Evolutionary conservation across 1,140 invertebrate genomes (phyloP).

Genomic region (Pinna nobilis): DNA sequence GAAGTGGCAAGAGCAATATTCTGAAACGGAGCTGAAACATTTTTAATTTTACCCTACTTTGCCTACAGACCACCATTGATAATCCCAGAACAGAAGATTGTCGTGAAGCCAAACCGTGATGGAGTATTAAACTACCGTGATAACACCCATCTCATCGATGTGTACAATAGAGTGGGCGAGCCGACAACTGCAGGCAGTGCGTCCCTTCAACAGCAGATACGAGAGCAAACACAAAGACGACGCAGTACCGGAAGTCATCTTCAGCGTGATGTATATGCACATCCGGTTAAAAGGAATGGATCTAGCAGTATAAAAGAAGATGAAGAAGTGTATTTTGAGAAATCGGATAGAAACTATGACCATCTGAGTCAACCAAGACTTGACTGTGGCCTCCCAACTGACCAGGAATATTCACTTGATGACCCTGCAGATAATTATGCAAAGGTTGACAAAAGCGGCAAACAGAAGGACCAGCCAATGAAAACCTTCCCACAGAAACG

Average conservation of each 20-base stretch:
- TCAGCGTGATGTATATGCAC: constrained; percentile 1
- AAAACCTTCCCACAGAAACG: not conserved
- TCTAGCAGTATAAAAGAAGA: not conserved
- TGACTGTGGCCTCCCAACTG: too few relatives aligned
- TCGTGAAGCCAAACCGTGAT: not conserved
- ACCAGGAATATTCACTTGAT: not conserved
- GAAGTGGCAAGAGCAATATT: too few relatives aligned
- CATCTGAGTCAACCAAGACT: too few relatives aligned
- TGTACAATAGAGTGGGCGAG: not conserved
- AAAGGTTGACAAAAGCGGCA: constrained; percentile 3
- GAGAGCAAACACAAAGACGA: constrained; percentile 8
- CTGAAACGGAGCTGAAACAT: too few relatives aligned
- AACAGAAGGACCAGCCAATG: not conserved
- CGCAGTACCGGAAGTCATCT: constrained; percentile 12
- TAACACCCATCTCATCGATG: constrained; percentile 7
- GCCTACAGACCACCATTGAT: constrained; percentile 3
- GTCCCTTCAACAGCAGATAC: not conserved
- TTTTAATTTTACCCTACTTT: too few relatives aligned
- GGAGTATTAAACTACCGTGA: constrained; percentile 10
- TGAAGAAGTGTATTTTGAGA: not conserved
- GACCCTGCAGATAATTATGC: not conserved
- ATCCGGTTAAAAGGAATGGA: not conserved
- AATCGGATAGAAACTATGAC: constrained; percentile 1
- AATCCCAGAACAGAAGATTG: constrained; percentile 7
- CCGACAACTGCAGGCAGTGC: not conserved